These are phyloP conservation scores for Rhabditophanes sp. DNA, from an alignment of 2,888 invertebrate genomes.

Conservation along the genomic window DNA sequence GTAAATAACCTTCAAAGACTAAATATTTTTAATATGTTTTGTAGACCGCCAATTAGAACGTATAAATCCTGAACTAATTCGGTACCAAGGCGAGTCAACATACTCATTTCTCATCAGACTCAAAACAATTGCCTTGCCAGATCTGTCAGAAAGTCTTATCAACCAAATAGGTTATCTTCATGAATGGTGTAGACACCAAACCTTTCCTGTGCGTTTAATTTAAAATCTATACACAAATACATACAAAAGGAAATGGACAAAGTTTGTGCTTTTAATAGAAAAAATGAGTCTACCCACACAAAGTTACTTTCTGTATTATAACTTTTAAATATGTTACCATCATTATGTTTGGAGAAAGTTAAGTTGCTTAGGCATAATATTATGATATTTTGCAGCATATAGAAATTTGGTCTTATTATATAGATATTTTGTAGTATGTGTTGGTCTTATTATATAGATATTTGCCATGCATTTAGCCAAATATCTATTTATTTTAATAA, in stretches of 20 bases:
- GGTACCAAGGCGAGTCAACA: conserved; percentile 28
- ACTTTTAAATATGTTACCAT: neutral
- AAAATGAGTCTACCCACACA: neutral
- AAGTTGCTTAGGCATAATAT: too few relatives aligned
- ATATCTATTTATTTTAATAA: neutral
- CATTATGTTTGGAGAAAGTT: neutral
- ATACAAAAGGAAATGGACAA: neutral
- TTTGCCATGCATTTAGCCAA: neutral
- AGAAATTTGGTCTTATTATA: neutral
- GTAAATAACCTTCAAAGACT: conserved; percentile 4
- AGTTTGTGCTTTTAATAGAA: conserved; percentile 4
- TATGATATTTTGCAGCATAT: too few relatives aligned
- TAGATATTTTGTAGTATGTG: neutral
- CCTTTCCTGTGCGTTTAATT: conserved; percentile 9
- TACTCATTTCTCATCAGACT: conserved; percentile 21
- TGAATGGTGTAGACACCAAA: conserved; percentile 14
- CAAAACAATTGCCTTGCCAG: conserved; percentile 8
- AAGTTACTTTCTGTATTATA: neutral
- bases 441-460: neutral
- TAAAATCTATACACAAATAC: too few relatives aligned
- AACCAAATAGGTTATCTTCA: conserved; percentile 18
- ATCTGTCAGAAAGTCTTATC: conserved; percentile 14
- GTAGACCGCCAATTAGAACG: conserved; percentile 22
- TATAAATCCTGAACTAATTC: conserved; percentile 20
- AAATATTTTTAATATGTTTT: conserved; percentile 1